Conservation (phyloP, 2,888 invertebrate genomes). For the Conops quadrifasciatus region DNA sequence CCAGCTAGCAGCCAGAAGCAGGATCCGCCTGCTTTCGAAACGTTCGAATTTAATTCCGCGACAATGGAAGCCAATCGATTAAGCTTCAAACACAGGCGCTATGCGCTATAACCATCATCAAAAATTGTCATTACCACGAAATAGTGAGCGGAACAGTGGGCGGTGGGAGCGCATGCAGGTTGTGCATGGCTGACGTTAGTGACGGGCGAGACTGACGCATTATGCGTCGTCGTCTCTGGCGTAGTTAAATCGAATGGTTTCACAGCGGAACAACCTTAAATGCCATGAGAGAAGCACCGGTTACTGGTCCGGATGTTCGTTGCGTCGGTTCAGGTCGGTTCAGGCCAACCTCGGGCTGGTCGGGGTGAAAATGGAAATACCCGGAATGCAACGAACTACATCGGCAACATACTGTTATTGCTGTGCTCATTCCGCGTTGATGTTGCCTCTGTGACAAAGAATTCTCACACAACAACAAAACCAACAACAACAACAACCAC, state of each 20-base stretch:
- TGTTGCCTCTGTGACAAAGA: neutral
- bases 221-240: too few relatives aligned
- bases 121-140: neutral
- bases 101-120: neutral
- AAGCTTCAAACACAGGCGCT: conserved; percentile 7
- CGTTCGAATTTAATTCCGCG: conserved; percentile 14
- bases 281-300: neutral
- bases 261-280: neutral
- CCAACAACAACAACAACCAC: too few relatives aligned
- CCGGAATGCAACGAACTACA: too few relatives aligned
- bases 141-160: neutral
- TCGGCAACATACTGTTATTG: neutral
- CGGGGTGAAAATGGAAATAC: too few relatives aligned
- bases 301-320: too few relatives aligned
- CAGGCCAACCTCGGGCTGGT: too few relatives aligned
- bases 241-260: too few relatives aligned
- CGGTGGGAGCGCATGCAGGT: neutral
- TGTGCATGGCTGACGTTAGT: too few relatives aligned
- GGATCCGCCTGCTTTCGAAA: neutral
- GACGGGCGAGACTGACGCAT: too few relatives aligned
- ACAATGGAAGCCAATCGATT: conserved; percentile 17
- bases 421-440: too few relatives aligned
- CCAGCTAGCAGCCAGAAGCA: neutral
- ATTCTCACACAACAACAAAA: neutral
- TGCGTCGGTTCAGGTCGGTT: too few relatives aligned